phyloP scores from a whole-genome alignment of 2,797 vertebrate species.

The Heteromormyrus szaboi region DNA sequence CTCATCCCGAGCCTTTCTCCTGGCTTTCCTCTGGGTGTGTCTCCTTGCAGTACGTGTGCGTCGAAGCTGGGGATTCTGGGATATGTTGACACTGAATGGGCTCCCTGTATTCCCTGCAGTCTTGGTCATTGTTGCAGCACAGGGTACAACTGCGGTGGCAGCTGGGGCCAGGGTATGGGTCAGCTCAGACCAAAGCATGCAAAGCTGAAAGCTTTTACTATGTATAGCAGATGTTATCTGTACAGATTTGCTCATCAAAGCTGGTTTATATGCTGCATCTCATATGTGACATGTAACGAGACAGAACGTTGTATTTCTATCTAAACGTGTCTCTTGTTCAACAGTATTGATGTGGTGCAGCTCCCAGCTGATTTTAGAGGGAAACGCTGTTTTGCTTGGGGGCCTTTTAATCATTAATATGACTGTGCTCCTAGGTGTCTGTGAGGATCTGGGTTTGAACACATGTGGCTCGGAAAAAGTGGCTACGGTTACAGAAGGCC shows the following conservation, averaged over 20 bases:
- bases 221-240: neutral
- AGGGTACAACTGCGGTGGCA: neutral
- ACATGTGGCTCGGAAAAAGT: too few species aligned
- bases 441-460: neutral
- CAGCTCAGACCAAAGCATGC: neutral
- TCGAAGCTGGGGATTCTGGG: neutral
- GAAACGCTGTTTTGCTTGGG: neutral
- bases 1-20: neutral
- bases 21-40: neutral
- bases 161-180: neutral
- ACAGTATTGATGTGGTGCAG: neutral
- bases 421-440: neutral
- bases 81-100: slow-evolving; percentile 11
- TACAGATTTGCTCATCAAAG: neutral
- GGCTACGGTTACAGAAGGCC: neutral
- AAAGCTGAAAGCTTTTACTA: neutral
- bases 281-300: neutral
- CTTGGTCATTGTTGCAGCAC: neutral
- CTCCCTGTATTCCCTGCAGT: neutral
- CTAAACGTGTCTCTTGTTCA: neutral
- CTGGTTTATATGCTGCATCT: neutral
- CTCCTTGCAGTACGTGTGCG: neutral
- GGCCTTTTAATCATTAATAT: neutral
- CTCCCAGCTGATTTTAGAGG: neutral
- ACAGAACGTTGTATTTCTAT: neutral